Base-by-base conservation (phyloP, 2,797 vertebrate species). In the Manis crassicaudata region DNA sequence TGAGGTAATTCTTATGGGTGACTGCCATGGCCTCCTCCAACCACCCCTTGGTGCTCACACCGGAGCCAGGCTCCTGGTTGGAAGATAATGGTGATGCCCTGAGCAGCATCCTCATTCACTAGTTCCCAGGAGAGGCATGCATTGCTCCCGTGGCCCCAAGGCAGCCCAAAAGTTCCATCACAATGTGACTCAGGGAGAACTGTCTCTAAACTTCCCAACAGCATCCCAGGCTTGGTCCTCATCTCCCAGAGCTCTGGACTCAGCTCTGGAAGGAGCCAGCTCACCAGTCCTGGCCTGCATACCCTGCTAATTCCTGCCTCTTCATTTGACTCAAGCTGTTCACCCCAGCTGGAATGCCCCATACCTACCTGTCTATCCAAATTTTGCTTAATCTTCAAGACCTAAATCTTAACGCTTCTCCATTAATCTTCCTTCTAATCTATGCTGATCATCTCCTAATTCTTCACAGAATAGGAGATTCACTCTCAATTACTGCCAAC, bases 301-400 rank as follows among this genome's bases (percentile, higher is more conserved):
- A 13, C 67, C 75, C 63, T 25, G 50, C n/a, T 75, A 29, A 37
- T 35, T 65, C 46, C 32, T 37, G 18, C 17, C n/a, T 80, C 23
- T 2, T 50, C 3, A 0, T 54, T 56, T 77, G 17, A 56, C 60
- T 58, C 58, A 18, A 35, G 8, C 60, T 16, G 29, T 32, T 82
- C 43, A 29, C 62, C n/a, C 68, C 84, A 63, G 58, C 32, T 50
- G 29, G 40, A 67, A 65, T 12, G 20, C 17, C 56, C 75, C 32
- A 35, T 11, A 40, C 10, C 27, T 14, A 27, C 3, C 29, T 21
- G 37, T 46, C 67, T n/a, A 81, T 72, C 63, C 56, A 88, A 76
- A 85, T 76, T 93, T 58, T 11, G 80, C 37, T 75, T 67, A 23
- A 85, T 68, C 81, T 79, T 72, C 43, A 92, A 82, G 76, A 96